These are phyloP conservation scores for Hyla sarda DNA, from an alignment of 2,113 vertebrate species.

Conservation along the genomic window DNA sequence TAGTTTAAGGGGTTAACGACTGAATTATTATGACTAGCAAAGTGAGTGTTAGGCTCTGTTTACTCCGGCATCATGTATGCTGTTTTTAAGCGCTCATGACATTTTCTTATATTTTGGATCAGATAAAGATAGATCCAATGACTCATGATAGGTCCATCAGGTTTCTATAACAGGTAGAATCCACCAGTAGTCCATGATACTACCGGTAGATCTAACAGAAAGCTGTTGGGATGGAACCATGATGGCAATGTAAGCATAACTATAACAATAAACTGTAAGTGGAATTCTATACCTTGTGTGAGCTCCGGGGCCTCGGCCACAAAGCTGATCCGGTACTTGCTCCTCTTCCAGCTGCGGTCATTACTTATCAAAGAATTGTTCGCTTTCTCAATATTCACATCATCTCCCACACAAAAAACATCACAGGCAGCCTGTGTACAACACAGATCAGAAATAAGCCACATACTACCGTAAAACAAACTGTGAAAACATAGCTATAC, in stretches of 20 bases:
- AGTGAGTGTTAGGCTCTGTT: too few relatives aligned
- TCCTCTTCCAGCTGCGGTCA: constrained; percentile 97
- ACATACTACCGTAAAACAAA: background rate
- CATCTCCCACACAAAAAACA: constrained; percentile 96
- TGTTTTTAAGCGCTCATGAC: too few relatives aligned
- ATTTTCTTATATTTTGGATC: background rate
- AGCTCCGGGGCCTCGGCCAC: constrained; percentile 87
- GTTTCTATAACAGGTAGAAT: background rate
- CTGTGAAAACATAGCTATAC: background rate
- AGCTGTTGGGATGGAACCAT: background rate
- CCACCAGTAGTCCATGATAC: background rate
- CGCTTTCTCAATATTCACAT: constrained; percentile 97
- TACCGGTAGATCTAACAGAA: background rate
- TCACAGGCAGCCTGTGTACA: constrained; percentile 90
- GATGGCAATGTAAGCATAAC: background rate
- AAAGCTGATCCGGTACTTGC: constrained; percentile 92
- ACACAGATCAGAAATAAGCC: background rate
- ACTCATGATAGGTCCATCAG: background rate
- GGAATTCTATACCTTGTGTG: constrained; percentile 79
- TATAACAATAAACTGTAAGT: background rate
- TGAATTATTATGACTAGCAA: too few relatives aligned
- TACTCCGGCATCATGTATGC: too few relatives aligned
- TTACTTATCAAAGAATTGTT: constrained; percentile 96
- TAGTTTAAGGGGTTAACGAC: too few relatives aligned
- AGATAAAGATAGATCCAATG: background rate